These are phyloP conservation scores for Mythimna pallens DNA, from an alignment of 2,888 invertebrate genomes.

Conservation along the genomic window DNA sequence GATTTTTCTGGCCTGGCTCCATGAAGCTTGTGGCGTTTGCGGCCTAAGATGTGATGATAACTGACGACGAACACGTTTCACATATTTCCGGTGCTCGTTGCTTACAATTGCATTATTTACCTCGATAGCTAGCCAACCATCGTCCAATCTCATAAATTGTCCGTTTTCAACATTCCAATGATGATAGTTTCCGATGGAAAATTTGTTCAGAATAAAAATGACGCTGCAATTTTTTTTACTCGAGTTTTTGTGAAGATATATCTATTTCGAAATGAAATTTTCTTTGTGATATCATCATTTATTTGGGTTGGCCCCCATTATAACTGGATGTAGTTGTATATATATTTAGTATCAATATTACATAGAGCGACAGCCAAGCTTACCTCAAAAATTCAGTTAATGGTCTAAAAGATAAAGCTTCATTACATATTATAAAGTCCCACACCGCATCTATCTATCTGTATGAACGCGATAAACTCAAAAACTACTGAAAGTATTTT, in stretches of 20 bases:
- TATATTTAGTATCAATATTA: too few relatives aligned
- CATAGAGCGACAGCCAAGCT: too few relatives aligned
- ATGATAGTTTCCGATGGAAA: conserved; percentile 1
- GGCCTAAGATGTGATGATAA: background rate
- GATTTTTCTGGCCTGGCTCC: background rate
- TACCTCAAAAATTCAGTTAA: too few relatives aligned
- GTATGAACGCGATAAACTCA: too few relatives aligned
- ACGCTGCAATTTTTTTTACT: background rate
- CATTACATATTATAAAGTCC: too few relatives aligned
- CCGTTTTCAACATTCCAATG: conserved; percentile 45
- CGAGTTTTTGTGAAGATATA: background rate
- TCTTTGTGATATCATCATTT: background rate
- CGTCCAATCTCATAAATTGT: conserved; percentile 31
- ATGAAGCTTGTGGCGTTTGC: background rate
- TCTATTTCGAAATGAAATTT: background rate
- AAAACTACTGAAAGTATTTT: too few relatives aligned
- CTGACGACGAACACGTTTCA: conserved; percentile 18
- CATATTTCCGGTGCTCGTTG: conserved; percentile 21
- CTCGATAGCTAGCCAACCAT: conserved; percentile 49
- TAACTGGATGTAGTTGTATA: too few relatives aligned
- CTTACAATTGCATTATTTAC: conserved; percentile 38
- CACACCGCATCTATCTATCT: too few relatives aligned
- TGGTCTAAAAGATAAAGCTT: too few relatives aligned
- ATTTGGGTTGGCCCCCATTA: too few relatives aligned
- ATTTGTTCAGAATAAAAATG: background rate